Conservation (phyloP, 2,113 vertebrate genomes). For the Gasterosteus aculeatus region DNA sequence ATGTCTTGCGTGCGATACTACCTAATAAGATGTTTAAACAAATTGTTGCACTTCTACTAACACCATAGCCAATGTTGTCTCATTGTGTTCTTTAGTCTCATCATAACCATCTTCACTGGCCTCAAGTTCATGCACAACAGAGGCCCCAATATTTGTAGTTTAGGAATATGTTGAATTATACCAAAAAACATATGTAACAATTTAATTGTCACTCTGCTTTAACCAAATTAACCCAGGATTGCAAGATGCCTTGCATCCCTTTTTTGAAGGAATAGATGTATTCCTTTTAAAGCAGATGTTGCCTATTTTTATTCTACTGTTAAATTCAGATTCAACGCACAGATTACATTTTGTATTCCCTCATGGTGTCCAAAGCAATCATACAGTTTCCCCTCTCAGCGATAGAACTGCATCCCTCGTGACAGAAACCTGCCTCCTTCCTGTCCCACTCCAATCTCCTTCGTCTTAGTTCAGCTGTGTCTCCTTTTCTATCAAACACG, state of each 20-base stretch:
- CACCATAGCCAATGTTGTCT: neutral
- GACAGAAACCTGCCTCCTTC: slow-evolving; percentile 51
- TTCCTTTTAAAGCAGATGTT: slow-evolving; percentile 5
- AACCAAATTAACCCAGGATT: neutral
- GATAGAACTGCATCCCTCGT: slow-evolving; percentile 62
- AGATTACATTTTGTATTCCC: slow-evolving; percentile 59
- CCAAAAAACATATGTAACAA: neutral
- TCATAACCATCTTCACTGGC: neutral
- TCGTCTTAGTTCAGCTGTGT: slow-evolving; percentile 49
- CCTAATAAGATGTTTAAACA: neutral
- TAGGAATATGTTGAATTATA: neutral
- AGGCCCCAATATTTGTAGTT: neutral
- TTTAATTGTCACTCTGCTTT: neutral
- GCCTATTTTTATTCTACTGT: slow-evolving; percentile 20
- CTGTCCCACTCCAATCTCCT: slow-evolving; percentile 54
- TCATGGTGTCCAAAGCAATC: slow-evolving; percentile 66
- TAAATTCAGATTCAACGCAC: slow-evolving; percentile 37
- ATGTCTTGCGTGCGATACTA: neutral
- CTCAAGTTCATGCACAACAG: neutral
- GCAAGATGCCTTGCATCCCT: neutral
- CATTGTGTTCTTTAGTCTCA: neutral
- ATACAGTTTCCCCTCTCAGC: slow-evolving; percentile 42
- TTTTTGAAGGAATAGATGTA: slow-evolving; percentile 20
- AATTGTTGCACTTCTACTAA: neutral
- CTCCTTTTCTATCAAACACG: neutral